phyloP scores from a whole-genome alignment of 2,888 invertebrate species.

The Drosophila ezoana region DNA sequence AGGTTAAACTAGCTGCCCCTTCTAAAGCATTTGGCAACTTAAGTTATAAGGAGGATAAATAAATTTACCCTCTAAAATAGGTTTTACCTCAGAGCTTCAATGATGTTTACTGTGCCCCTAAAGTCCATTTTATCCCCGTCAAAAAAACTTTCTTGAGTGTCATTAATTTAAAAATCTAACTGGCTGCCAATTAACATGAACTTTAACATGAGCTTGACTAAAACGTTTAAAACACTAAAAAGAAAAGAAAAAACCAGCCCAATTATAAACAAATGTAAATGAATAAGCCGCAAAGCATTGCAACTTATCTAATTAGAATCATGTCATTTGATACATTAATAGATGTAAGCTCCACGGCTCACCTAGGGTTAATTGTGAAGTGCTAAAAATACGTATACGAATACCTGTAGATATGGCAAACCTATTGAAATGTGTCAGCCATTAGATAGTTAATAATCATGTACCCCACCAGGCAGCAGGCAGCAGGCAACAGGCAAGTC shows the following conservation, averaged over 20 bases:
- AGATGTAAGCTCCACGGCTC: conserved; percentile 50
- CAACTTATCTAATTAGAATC: conserved; percentile 25
- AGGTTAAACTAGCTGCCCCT: too few species aligned
- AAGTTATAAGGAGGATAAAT: too few species aligned
- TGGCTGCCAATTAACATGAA: conserved; percentile 1
- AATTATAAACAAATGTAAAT: background rate
- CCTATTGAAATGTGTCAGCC: conserved; percentile 33
- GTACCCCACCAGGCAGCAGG: conserved; percentile 16
- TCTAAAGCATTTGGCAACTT: too few species aligned
- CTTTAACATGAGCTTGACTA: background rate
- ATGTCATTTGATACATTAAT: conserved; percentile 45
- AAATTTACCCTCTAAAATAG: too few species aligned
- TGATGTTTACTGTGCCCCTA: too few species aligned
- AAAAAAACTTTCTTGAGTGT: too few species aligned
- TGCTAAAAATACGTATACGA: conserved; percentile 46
- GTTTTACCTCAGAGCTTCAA: too few species aligned
- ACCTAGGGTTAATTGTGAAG: conserved; percentile 40
- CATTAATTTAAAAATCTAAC: background rate
- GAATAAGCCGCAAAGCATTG: background rate
- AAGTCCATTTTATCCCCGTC: too few species aligned
- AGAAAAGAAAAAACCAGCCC: background rate
- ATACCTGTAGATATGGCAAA: conserved; percentile 20
- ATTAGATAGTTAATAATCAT: conserved; percentile 35
- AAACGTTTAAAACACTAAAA: too few species aligned
- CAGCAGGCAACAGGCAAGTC: background rate